Conservation (phyloP, 1,140 invertebrate species). For the Lepidurus packardi region DNA sequence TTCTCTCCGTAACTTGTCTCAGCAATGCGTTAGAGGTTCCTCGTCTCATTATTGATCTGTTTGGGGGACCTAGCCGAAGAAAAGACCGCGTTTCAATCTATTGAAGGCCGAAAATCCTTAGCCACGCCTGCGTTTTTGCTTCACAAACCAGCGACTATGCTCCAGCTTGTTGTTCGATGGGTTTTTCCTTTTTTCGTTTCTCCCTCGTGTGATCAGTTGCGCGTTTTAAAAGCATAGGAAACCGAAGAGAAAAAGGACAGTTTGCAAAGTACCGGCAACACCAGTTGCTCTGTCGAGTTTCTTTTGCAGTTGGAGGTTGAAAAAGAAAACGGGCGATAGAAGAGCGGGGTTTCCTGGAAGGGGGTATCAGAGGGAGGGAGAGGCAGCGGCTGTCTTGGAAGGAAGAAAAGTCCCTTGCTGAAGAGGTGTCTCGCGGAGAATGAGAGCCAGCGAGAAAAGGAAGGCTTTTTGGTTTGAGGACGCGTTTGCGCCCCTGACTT, state of each 20-base stretch:
- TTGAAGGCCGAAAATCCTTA: not conserved
- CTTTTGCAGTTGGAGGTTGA: not conserved
- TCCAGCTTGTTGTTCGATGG: not conserved
- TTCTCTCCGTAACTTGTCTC: not conserved
- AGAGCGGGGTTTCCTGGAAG: not conserved
- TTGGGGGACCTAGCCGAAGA: not conserved
- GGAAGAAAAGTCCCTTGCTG: not conserved
- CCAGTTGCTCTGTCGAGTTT: not conserved
- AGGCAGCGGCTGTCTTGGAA: no score
- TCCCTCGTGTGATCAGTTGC: no score
- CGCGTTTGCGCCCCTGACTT: not conserved
- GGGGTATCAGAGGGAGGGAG: not conserved
- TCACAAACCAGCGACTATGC: not conserved
- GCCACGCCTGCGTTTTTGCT: not conserved
- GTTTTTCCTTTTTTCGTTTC: not conserved
- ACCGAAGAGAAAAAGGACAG: not conserved
- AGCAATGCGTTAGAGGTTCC: not conserved
- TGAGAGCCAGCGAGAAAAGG: not conserved
- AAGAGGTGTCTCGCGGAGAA: not conserved
- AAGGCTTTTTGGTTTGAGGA: not conserved
- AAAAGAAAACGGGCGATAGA: not conserved
- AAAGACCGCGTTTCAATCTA: not conserved
- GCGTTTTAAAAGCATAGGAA: not conserved
- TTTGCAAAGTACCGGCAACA: conserved; percentile 2
- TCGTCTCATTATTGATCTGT: not conserved